Evolutionary conservation across 2,113 vertebrate genomes (phyloP).

Genomic region (Antechinus stuartii): DNA sequence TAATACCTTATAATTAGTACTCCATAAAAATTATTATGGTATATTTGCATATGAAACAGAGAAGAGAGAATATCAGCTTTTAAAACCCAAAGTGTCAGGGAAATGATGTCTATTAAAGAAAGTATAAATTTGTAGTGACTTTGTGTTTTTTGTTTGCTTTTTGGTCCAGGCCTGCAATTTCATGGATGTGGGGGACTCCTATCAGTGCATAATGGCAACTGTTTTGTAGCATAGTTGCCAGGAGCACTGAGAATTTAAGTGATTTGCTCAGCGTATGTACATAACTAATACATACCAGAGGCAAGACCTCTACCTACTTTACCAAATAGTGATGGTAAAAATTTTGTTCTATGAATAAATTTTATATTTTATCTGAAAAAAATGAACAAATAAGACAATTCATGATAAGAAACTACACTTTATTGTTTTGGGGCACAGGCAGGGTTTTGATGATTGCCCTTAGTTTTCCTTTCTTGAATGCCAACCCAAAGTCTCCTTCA

Average conservation of each 20-base stretch:
- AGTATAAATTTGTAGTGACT: neutral
- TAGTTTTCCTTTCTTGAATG: conserved; percentile 98
- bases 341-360: neutral
- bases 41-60: neutral
- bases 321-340: neutral
- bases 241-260: no score
- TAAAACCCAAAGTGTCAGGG: neutral
- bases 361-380: neutral
- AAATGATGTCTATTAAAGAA: neutral
- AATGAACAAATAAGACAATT: neutral
- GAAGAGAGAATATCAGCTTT: neutral
- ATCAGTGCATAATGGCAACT: neutral
- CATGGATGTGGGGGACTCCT: neutral
- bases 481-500: conserved; percentile 89
- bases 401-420: conserved; percentile 62
- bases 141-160: neutral
- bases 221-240: neutral
- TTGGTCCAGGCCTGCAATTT: neutral
- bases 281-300: no score
- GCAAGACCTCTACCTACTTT: neutral
- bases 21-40: neutral
- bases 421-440: conserved; percentile 95
- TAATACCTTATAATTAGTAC: conserved; percentile 7
- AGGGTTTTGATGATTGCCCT: conserved; percentile 94
- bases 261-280: no score